A percentile compares a stretch with the other conserved stretches of the same genome.
These are phyloP conservation scores for Chaetodon trifascialis DNA, from an alignment of 2,113 vertebrate genomes.

Conservation along the genomic window DNA sequence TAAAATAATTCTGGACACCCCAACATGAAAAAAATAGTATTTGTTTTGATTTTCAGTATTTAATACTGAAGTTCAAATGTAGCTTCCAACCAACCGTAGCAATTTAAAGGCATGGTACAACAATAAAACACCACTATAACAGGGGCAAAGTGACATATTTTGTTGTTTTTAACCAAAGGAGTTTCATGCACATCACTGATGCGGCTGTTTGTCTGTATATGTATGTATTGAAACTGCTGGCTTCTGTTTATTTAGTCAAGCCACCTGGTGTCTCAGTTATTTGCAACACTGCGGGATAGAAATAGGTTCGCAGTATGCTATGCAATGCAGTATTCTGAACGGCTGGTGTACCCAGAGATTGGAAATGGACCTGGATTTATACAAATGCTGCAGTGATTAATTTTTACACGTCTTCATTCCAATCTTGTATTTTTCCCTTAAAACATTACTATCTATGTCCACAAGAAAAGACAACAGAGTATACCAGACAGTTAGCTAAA, in stretches of 20 bases:
- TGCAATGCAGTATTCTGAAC: not conserved
- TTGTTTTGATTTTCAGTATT: too few species aligned
- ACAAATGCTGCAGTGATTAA: not conserved
- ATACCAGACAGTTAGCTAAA: not conserved
- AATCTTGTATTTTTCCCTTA: not conserved
- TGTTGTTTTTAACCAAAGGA: not conserved
- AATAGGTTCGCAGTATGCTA: not conserved
- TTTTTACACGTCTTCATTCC: too few species aligned
- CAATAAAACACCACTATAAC: not conserved
- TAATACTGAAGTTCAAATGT: not conserved
- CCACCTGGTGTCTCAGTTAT: not conserved
- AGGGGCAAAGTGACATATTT: not conserved
- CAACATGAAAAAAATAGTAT: not conserved
- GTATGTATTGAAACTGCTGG: not conserved
- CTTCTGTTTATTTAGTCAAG: not conserved
- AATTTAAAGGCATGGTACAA: not conserved
- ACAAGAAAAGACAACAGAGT: not conserved
- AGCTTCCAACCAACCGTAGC: not conserved
- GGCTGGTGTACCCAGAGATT: not conserved
- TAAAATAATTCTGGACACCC: not conserved
- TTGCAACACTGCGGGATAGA: not conserved
- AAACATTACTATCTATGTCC: not conserved
- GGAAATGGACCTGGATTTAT: not conserved
- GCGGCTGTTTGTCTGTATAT: not conserved
- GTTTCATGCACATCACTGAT: slow-evolving; percentile 1